A percentile compares a stretch with the other conserved stretches of the same genome.
These are phyloP conservation scores for Macropodus opercularis DNA, from an alignment of 2,797 vertebrate genomes.

Conservation along the genomic window DNA sequence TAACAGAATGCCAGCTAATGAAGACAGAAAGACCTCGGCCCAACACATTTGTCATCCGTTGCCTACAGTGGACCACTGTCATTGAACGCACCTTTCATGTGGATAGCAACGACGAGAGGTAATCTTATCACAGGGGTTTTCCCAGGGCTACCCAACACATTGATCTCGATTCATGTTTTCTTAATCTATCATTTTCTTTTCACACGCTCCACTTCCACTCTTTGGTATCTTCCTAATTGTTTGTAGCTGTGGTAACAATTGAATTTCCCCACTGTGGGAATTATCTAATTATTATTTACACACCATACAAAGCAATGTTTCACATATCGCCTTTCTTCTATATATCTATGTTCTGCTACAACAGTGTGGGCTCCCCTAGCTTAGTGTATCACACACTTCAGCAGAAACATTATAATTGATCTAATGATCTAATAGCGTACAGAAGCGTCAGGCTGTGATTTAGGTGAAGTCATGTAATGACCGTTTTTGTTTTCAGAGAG, in stretches of 20 bases:
- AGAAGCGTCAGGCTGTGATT: neutral
- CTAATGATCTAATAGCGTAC: neutral
- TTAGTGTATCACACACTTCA: neutral
- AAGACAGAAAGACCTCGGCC: slow-evolving; percentile 88
- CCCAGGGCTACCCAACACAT: too few species aligned
- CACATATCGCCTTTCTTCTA: too few species aligned
- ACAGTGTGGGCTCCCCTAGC: too few species aligned
- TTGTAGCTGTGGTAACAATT: too few species aligned
- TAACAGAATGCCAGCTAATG: slow-evolving; percentile 90
- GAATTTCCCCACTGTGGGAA: too few species aligned
- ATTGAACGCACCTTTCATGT: slow-evolving; percentile 92
- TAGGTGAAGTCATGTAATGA: neutral
- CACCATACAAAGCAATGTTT: neutral
- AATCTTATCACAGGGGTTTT: too few species aligned
- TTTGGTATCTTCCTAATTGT: too few species aligned
- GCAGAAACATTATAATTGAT: neutral
- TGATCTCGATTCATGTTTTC: too few species aligned
- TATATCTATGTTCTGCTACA: too few species aligned
- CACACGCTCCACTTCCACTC: too few species aligned
- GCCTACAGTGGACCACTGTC: slow-evolving; percentile 91
- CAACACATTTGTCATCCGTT: slow-evolving; percentile 92
- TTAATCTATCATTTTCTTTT: too few species aligned
- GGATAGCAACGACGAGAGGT: slow-evolving; percentile 88
- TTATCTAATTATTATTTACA: too few species aligned
- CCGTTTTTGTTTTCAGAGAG: slow-evolving; percentile 75